phyloP scores from a whole-genome alignment of 2,113 vertebrate genomes.

The Rhinopomastus cyanomelas region DNA sequence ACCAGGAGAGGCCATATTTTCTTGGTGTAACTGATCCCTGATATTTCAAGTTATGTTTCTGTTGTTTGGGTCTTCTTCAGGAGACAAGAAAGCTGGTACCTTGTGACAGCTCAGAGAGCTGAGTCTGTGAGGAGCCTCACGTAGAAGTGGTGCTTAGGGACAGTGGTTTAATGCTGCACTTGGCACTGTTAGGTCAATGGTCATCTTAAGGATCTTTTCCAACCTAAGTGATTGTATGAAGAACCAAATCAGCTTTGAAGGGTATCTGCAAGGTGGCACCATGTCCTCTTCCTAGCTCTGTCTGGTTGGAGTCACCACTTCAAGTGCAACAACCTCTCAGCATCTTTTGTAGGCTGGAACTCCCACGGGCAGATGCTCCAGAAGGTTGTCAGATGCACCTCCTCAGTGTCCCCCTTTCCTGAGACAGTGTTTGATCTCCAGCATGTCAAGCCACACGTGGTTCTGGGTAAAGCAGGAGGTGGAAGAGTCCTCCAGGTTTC shows the following conservation, averaged over 20 bases:
- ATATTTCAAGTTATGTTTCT: not conserved
- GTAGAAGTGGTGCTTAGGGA: accelerated
- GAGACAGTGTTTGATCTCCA: not conserved
- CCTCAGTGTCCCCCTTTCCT: not conserved
- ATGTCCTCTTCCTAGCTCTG: accelerated
- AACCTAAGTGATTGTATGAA: not conserved
- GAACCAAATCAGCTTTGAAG: not conserved
- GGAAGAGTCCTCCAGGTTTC: not conserved
- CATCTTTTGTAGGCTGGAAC: not conserved
- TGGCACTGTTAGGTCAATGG: not conserved
- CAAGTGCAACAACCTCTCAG: not conserved
- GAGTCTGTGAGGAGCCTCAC: not conserved
- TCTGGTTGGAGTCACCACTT: not conserved
- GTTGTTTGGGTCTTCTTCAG: not conserved
- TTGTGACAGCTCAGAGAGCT: not conserved
- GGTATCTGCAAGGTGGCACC: not conserved
- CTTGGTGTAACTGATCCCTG: not conserved
- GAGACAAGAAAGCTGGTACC: not conserved
- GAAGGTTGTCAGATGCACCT: not conserved
- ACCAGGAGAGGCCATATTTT: not conserved
- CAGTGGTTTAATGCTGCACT: not conserved
- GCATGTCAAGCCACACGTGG: accelerated
- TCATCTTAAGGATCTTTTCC: not conserved
- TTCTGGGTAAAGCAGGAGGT: not conserved
- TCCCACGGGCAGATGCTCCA: not conserved